Evolutionary conservation across 2,888 invertebrate species (phyloP).

Genomic region (Teleiodes luculella): DNA sequence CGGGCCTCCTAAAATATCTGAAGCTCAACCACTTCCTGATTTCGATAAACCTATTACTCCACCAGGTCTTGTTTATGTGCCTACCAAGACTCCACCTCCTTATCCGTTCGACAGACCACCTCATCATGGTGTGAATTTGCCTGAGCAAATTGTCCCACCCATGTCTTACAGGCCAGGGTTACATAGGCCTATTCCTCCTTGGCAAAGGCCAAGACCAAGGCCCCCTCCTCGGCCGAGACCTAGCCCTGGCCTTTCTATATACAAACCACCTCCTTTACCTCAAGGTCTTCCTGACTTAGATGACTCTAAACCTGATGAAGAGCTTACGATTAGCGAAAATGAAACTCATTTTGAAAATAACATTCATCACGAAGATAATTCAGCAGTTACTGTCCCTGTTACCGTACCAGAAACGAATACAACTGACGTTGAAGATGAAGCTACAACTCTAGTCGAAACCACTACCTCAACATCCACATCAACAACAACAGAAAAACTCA

Average conservation of each 20-base stretch:
- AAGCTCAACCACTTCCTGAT: conserved; percentile 84
- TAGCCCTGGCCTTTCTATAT: conserved; percentile 78
- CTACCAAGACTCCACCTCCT: conserved; percentile 80
- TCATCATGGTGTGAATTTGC: conserved; percentile 83
- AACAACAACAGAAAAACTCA: conserved; percentile 30
- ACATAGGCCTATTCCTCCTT: conserved; percentile 81
- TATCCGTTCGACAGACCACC: conserved; percentile 88
- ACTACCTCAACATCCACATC: conserved; percentile 33
- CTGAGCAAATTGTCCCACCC: conserved; percentile 86
- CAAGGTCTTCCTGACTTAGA: conserved; percentile 52
- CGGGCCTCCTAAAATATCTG: conserved; percentile 91
- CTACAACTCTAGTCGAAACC: conserved; percentile 38
- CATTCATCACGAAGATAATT: conserved; percentile 49
- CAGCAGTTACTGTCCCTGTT: conserved; percentile 27
- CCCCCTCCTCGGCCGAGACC: conserved; percentile 69
- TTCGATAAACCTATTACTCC: conserved; percentile 77
- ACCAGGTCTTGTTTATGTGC: conserved; percentile 61
- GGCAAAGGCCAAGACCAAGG: conserved; percentile 81
- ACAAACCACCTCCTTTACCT: conserved; percentile 79
- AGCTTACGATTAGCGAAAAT: conserved; percentile 52
- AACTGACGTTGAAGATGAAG: conserved; percentile 49
- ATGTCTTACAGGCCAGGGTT: conserved; percentile 78
- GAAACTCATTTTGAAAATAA: conserved; percentile 63
- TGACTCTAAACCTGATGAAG: conserved; percentile 46
- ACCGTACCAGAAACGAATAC: conserved; percentile 38